Percentiles rank a stretch among this genome's conserved stretches.
Evolutionary conservation across 2,888 invertebrate species (phyloP).

Genomic region (Eupithecia subfuscata): DNA sequence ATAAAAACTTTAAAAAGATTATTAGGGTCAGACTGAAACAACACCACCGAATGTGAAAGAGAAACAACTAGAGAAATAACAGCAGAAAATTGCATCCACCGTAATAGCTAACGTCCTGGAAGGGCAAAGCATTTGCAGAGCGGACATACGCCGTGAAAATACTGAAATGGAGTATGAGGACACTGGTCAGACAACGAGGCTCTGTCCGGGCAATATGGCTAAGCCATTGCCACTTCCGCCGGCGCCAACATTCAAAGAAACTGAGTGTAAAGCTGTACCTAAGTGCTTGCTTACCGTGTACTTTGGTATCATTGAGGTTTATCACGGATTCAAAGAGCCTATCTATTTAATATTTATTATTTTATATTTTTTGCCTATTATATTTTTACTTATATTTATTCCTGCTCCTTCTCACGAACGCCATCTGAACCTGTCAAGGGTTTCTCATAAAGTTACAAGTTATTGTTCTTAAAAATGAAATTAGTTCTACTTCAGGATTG

Average conservation of each 20-base stretch:
- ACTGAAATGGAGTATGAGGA: slow-evolving; percentile 31
- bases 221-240: slow-evolving; percentile 75
- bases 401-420: not conserved
- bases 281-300: not conserved
- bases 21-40: not conserved
- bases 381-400: not conserved
- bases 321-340: not conserved
- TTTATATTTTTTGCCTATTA: too few relatives aligned
- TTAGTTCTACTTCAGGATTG: too few relatives aligned
- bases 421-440: not conserved
- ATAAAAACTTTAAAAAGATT: not conserved
- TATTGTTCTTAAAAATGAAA: too few relatives aligned
- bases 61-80: slow-evolving; percentile 19
- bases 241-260: slow-evolving; percentile 65
- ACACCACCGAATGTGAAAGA: not conserved
- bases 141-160: slow-evolving; percentile 24
- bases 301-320: not conserved
- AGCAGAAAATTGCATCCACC: slow-evolving; percentile 18
- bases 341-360: too few relatives aligned
- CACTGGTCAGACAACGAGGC: slow-evolving; percentile 56
- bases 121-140: slow-evolving; percentile 27
- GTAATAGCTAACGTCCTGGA: slow-evolving; percentile 31
- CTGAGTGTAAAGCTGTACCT: not conserved
- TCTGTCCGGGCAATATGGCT: slow-evolving; percentile 63
- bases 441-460: too few relatives aligned